A percentile compares a stretch with the other conserved stretches of the same genome.
phyloP scores from a whole-genome alignment of 2,888 invertebrate genomes.

The Meta bourneti region DNA sequence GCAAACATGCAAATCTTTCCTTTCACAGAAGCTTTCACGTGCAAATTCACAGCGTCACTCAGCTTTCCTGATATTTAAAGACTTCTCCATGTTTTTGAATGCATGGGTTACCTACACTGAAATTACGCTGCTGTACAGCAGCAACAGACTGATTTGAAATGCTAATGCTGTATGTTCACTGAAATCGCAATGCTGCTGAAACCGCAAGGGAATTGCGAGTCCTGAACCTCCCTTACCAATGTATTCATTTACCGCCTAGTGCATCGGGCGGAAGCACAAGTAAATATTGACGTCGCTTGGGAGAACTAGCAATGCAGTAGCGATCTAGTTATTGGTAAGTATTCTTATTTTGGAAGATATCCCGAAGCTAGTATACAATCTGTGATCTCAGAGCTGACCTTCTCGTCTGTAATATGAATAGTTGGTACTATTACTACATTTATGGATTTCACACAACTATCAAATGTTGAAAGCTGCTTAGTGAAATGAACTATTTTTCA shows the following conservation, averaged over 20 bases:
- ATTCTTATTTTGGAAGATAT: no score
- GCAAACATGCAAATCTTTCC: not conserved
- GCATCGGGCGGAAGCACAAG: not conserved
- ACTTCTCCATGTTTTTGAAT: not conserved
- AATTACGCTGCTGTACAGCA: not conserved
- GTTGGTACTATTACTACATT: no score
- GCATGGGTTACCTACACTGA: not conserved
- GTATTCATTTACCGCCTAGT: not conserved
- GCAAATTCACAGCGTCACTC: not conserved
- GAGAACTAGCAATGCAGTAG: not conserved
- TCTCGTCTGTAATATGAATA: no score
- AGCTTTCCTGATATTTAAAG: not conserved
- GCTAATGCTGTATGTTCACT: not conserved
- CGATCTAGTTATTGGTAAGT: no score
- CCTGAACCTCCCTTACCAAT: not conserved
- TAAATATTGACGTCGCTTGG: not conserved
- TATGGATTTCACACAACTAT: no score
- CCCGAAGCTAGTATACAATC: no score
- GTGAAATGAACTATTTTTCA: no score
- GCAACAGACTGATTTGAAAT: not conserved
- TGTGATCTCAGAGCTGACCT: no score
- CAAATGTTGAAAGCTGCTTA: no score
- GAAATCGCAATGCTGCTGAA: not conserved
- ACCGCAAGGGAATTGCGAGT: not conserved
- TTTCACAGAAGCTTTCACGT: not conserved